Conservation (phyloP, 2,797 vertebrate genomes). For the Urophycis tenuis region DNA sequence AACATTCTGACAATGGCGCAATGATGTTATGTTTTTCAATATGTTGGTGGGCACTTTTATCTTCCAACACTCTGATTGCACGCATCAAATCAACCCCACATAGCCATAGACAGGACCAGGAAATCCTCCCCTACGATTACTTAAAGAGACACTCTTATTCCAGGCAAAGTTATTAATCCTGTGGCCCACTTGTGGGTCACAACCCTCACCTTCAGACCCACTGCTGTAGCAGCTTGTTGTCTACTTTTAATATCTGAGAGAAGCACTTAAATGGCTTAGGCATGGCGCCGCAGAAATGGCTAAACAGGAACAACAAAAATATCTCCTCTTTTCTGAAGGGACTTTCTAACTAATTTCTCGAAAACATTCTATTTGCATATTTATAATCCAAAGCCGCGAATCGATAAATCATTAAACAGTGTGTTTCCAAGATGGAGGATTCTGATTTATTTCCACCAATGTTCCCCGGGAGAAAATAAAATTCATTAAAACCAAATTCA, state of each 20-base stretch:
- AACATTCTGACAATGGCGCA: neutral
- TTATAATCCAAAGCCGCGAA: neutral
- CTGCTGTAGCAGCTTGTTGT: neutral
- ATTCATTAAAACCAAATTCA: neutral
- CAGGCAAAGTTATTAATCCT: neutral
- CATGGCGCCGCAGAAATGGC: neutral
- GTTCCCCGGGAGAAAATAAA: neutral
- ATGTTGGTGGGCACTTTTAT: neutral
- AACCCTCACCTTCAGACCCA: neutral
- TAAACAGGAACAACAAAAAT: neutral
- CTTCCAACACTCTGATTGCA: neutral
- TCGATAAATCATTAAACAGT: neutral
- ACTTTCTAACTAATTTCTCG: neutral
- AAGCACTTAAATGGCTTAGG: neutral
- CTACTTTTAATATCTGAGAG: neutral
- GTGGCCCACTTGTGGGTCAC: neutral
- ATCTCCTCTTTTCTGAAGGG: neutral
- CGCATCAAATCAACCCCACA: neutral
- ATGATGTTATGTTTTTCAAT: neutral
- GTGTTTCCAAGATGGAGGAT: neutral
- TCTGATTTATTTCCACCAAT: neutral
- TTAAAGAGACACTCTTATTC: neutral
- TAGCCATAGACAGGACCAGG: neutral
- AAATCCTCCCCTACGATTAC: neutral
- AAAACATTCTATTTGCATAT: neutral